Percentiles rank a stretch among this genome's conserved stretches.
phyloP scores from a whole-genome alignment of 2,888 invertebrate species.

The Tuta absoluta region DNA sequence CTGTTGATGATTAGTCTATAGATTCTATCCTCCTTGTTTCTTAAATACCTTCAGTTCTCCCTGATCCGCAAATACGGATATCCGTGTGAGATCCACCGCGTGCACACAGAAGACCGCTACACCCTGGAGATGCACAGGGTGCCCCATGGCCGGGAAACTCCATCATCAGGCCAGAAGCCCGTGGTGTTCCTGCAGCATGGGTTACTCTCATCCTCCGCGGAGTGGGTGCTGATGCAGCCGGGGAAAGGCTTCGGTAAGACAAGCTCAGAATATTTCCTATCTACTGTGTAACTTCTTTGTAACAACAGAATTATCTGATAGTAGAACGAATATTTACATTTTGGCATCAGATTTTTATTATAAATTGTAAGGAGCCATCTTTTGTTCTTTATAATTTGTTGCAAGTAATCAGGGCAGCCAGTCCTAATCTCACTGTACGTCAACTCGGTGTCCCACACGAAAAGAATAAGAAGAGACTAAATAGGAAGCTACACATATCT shows the following conservation, averaged over 20 bases:
- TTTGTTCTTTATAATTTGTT: too few species aligned
- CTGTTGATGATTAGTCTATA: too few species aligned
- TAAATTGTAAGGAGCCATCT: too few species aligned
- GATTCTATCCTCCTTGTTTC: background rate
- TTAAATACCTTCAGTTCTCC: conserved; percentile 51
- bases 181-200: conserved; percentile 91
- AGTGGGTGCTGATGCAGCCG: conserved; percentile 88
- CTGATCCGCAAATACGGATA: conserved; percentile 83
- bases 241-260: conserved; percentile 78
- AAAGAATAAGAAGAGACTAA: too few species aligned
- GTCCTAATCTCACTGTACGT: too few species aligned
- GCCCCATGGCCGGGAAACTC: conserved; percentile 74
- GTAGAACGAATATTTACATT: background rate
- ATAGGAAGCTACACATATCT: too few species aligned
- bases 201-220: conserved; percentile 87
- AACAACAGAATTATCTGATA: background rate
- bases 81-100: conserved; percentile 86
- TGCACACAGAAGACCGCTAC: conserved; percentile 90
- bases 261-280: too few species aligned
- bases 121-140: conserved; percentile 90
- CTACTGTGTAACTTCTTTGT: background rate
- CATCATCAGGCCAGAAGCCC: conserved; percentile 45
- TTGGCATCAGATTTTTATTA: too few species aligned
- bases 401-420: too few species aligned
- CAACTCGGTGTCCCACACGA: too few species aligned